Conservation (phyloP, 2,113 vertebrate species). For the Anarhynchus alexandrinus region DNA sequence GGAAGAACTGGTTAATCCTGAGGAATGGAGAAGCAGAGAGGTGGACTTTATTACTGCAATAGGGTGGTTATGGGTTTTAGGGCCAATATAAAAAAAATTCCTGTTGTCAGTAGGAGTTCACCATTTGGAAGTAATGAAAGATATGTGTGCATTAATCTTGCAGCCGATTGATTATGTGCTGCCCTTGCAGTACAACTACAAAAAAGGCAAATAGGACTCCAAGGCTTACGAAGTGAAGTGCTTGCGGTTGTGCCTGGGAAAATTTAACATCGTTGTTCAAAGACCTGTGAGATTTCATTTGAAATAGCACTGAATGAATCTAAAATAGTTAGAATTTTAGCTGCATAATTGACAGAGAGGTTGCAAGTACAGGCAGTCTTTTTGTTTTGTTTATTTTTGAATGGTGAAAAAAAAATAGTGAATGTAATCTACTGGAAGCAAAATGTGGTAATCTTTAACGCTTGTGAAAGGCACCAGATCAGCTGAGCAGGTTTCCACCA, state of each 20-base stretch:
- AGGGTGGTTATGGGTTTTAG: not conserved
- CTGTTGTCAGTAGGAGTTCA: not conserved
- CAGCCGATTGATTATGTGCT: not conserved
- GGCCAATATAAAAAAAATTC: not conserved
- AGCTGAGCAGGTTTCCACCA: not conserved
- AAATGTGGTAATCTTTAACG: not conserved
- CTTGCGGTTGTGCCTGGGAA: not conserved
- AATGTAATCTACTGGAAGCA: not conserved
- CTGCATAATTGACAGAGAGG: not conserved
- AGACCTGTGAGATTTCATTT: not conserved
- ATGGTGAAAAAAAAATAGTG: fast-evolving
- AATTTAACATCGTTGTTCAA: not conserved
- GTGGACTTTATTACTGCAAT: not conserved
- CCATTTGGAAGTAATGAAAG: not conserved
- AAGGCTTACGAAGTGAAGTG: not conserved
- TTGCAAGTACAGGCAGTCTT: not conserved
- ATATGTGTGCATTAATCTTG: not conserved
- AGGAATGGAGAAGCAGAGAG: not conserved
- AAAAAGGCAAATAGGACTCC: not conserved
- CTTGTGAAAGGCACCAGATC: not conserved
- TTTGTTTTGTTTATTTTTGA: not conserved
- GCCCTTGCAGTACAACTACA: not conserved
- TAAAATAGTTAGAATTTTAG: not conserved
- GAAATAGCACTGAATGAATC: not conserved
- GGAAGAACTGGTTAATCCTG: not conserved